Base-by-base conservation (phyloP, 2,888 invertebrate species). In the Chaitophorus viminalis region DNA sequence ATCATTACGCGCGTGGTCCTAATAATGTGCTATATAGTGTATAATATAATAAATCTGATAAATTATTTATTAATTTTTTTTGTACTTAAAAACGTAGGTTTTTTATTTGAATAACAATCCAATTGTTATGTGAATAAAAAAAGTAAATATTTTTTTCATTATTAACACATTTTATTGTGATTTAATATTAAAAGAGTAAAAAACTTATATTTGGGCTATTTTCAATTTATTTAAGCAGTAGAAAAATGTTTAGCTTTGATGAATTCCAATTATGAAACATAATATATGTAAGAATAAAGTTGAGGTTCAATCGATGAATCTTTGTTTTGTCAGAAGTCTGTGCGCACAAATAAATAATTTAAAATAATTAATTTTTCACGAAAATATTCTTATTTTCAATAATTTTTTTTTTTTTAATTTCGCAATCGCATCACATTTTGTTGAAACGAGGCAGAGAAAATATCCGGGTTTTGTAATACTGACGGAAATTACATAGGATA, bases 1-100 rank as follows among this genome's bases (percentile, higher is more conserved):
- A 46, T 60, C 83, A 36, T 75, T 75, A 46, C 25, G 39, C 76
- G 39, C 76, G 68, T 83, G 74, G 74, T 75, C 74, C 82, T 65
- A 9, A 60, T 36, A 46, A 52, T 29, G 25, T 33, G 8, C 54
- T 36, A 39, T 36, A 39, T 68, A 25, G 8, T 33, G 46, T 46
- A 29, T 21, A 60, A 39, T 29, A 39, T 83, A 83, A 75, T 39
- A 75, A 84, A 84, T 65, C 18, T 46, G 68, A 77, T 77, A 52
- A 33, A 84, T 84, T 68, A 46, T 75, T 74, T 18, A 74, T 74
- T 54, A 21, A 46, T n/a, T 74, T 39, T 76, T 74, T 8, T 36
- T 21, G 25, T 6, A 31, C 72, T 72, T 25, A 54, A 75, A 75
- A 75, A 65, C 11, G 2, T 14, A 46, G 11, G 79, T 39, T 72